Percentiles rank a stretch among this genome's conserved stretches.
Evolutionary conservation across 1,140 invertebrate species (phyloP).

Genomic region (Papilio glaucus): DNA sequence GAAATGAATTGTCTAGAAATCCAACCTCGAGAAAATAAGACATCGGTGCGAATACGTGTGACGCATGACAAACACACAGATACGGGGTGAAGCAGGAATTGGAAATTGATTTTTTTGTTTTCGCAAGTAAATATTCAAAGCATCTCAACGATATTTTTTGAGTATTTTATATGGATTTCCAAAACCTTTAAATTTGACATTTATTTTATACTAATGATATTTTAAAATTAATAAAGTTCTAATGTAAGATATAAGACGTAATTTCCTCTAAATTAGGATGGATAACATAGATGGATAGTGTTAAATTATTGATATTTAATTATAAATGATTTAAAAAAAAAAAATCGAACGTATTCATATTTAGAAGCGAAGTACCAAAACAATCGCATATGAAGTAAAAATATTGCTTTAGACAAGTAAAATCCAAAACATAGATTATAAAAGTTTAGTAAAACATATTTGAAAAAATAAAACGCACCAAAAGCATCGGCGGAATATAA

Average conservation of each 20-base stretch:
- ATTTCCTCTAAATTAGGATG: no score
- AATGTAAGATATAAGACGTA: no score
- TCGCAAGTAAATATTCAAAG: not conserved
- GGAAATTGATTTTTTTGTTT: not conserved
- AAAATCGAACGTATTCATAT: no score
- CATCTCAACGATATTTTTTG: not conserved
- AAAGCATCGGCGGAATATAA: not conserved
- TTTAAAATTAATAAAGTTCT: no score
- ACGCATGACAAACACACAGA: not conserved
- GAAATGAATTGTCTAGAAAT: slow-evolving; percentile 8
- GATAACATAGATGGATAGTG: no score
- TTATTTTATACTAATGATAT: no score
- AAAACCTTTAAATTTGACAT: not conserved
- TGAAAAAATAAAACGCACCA: not conserved
- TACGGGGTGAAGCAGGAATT: not conserved
- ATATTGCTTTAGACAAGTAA: no score
- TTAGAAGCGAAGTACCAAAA: no score
- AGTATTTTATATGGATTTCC: not conserved
- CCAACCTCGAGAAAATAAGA: not conserved
- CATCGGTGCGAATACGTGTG: not conserved
- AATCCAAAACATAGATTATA: no score
- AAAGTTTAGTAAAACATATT: not conserved
- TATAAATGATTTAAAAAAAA: no score
- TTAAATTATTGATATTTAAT: no score
- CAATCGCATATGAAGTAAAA: no score